Evolutionary conservation across 2,797 vertebrate species (phyloP), one percentile per base, ranked within the genome.

Genomic region (Danio tinwini): DNA sequence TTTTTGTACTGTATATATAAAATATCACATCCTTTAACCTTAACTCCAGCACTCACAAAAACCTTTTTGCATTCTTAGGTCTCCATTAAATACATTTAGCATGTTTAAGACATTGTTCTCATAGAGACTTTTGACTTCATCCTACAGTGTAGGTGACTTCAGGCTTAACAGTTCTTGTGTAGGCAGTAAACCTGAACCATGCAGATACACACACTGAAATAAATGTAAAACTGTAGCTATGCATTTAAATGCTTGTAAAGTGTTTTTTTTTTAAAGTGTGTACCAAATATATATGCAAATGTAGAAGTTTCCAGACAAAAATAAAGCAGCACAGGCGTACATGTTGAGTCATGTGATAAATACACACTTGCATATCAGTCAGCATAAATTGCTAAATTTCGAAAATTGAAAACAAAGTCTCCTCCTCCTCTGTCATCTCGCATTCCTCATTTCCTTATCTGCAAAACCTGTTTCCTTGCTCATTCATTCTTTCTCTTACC

Each of bases 271-370:
- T 12, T 29, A 39, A 53, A 12, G 17, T 6, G 13, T 56, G 39
- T 19, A 56, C 13, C n/a, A 40, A 52, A 63, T 52, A 42, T 52
- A 63, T 40, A 52, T 29, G 73, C 73, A 75, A 53, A 62, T 64
- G 52, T 68, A 65, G 45, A 21, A 1, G 19, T 45, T 42, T 42
- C 47, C 52, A 56, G 65, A 21, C 44, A 11, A 75, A 81, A 85
- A 80, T 85, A 82, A 39, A 65, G 83, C 80, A 64, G 63, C 79
- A 17, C 63, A 44, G 69, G 74, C 40, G 1, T 56, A 77, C 63
- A 39, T 29, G 42, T 58, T 45, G 70, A 73, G 40, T 16, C 21
- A 29, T 74, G 50, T 49, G 67, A 50, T 81, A 49, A 58, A 81
- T 45, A 71, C 11, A 40, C n/a, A 63, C 63, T 40, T 61, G 49